phyloP scores from a whole-genome alignment of 2,888 invertebrate genomes.

The Eupithecia exiguata region DNA sequence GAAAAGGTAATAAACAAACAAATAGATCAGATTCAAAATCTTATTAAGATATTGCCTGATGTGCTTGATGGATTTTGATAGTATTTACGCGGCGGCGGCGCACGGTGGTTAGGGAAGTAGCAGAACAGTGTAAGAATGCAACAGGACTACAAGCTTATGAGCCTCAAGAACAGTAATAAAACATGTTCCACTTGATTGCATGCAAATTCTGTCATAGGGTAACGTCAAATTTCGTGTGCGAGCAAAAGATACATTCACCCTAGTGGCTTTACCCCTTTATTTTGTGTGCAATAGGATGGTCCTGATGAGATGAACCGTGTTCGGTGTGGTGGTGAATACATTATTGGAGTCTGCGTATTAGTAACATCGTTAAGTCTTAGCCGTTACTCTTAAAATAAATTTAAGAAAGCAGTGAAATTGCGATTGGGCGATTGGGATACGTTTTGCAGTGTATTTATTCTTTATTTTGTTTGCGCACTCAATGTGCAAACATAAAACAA shows the following conservation, averaged over 20 bases:
- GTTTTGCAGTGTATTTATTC: not conserved
- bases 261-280: conserved; percentile 63
- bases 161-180: conserved; percentile 50
- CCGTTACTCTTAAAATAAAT: not conserved
- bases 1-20: not conserved
- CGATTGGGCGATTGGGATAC: not conserved
- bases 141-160: not conserved
- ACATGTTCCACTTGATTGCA: conserved; percentile 61
- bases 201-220: conserved; percentile 69
- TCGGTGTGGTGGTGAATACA: conserved; percentile 64
- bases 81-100: not conserved
- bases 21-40: not conserved
- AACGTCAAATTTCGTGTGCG: conserved; percentile 62
- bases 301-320: conserved; percentile 64
- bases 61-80: not conserved
- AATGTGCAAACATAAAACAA: not conserved
- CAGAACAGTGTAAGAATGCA: not conserved
- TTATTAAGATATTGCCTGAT: not conserved
- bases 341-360: conserved; percentile 46
- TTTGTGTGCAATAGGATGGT: conserved; percentile 65
- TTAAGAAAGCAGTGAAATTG: not conserved
- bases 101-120: not conserved
- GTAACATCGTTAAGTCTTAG: not conserved
- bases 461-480: not conserved
- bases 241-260: conserved; percentile 56